phyloP scores from a whole-genome alignment of 2,888 invertebrate species.

The Tenthredo livida region DNA sequence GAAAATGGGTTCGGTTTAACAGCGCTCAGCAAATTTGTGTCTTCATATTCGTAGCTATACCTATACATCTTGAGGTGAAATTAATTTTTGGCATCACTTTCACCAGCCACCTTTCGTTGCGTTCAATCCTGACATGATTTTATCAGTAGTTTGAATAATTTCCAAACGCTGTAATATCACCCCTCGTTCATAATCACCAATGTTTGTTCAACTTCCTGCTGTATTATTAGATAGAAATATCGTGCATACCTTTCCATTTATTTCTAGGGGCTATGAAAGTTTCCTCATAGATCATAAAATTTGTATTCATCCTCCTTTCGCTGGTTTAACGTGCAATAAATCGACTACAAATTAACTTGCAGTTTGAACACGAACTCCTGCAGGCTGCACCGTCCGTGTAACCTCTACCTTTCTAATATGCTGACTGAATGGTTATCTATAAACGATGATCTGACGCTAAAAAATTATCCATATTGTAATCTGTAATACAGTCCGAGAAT shows the following conservation, averaged over 20 bases:
- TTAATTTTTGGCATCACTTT: neutral
- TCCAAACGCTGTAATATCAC: neutral
- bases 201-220: conserved; percentile 24
- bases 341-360: conserved; percentile 46
- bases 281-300: conserved; percentile 37
- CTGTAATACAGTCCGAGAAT: neutral
- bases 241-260: conserved; percentile 20
- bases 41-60: neutral
- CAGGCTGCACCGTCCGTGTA: conserved; percentile 1
- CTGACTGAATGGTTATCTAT: neutral
- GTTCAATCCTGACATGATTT: neutral
- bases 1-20: neutral
- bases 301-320: conserved; percentile 28
- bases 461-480: neutral
- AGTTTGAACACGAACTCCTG: conserved; percentile 34
- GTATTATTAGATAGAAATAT: conserved; percentile 33
- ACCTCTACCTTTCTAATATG: neutral
- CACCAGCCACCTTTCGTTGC: neutral
- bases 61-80: neutral
- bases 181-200: conserved; percentile 28
- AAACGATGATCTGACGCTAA: neutral
- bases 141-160: neutral
- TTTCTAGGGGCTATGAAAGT: conserved; percentile 33
- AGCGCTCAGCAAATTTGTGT: neutral
- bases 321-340: conserved; percentile 37